Evolutionary conservation across 2,888 invertebrate genomes (phyloP).

Genomic region (Trichogramma evanescens): DNA sequence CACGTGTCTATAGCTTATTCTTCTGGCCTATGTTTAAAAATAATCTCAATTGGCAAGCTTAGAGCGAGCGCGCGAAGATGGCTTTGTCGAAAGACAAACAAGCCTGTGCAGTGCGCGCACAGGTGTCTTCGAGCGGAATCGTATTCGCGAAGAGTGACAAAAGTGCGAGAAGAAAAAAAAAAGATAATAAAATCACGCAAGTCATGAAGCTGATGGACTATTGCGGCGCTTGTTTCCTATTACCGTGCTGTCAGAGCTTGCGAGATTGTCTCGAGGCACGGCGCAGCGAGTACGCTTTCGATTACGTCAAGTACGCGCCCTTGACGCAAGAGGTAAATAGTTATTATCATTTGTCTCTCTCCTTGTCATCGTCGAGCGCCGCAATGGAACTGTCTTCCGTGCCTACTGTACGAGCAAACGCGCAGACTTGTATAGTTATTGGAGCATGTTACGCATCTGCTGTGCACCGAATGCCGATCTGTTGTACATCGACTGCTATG

Average conservation of each 20-base stretch:
- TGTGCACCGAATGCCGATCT: too few species aligned
- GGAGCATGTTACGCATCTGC: too few species aligned
- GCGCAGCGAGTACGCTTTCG: slow-evolving; percentile 22
- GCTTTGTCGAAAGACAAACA: not conserved
- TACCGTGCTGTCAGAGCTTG: not conserved
- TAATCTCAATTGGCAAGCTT: not conserved
- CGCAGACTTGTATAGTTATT: too few species aligned
- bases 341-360: too few species aligned
- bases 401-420: too few species aligned
- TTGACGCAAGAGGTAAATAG: slow-evolving; percentile 33
- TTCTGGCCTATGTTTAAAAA: not conserved
- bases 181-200: too few species aligned
- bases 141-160: too few species aligned
- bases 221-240: not conserved
- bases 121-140: too few species aligned
- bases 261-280: not conserved
- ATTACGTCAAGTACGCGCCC: slow-evolving; percentile 37
- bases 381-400: too few species aligned
- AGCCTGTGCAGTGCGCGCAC: not conserved
- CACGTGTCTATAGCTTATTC: not conserved
- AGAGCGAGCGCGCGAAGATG: not conserved
- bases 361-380: too few species aligned
- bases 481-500: too few species aligned
- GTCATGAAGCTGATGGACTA: not conserved
- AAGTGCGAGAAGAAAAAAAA: too few species aligned